Evolutionary conservation across 1,140 invertebrate species (phyloP).

Genomic region (Heliconius hewitsoni): DNA sequence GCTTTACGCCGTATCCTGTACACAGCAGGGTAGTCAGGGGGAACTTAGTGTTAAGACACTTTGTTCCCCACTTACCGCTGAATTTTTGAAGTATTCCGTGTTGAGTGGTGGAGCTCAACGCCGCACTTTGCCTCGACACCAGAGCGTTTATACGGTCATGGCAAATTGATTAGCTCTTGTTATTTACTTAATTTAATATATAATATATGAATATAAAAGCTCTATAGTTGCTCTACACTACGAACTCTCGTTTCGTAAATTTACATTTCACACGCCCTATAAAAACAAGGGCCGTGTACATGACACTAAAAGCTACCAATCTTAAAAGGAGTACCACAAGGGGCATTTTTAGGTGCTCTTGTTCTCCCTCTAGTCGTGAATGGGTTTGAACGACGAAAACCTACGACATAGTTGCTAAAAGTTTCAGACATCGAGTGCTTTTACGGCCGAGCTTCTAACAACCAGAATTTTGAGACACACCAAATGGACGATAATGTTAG

Average conservation of each 20-base stretch:
- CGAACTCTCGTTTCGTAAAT: constrained; percentile 27
- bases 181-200: too few relatives aligned
- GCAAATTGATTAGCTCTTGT: too few relatives aligned
- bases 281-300: constrained; percentile 38
- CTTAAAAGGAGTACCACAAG: constrained; percentile 61
- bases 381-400: constrained; percentile 57
- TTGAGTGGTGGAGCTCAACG: too few relatives aligned
- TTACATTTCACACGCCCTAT: constrained; percentile 33
- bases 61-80: too few relatives aligned
- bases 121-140: too few relatives aligned
- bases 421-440: constrained; percentile 75
- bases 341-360: constrained; percentile 62
- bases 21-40: too few relatives aligned
- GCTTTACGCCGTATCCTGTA: too few relatives aligned
- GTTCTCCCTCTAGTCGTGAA: constrained; percentile 63
- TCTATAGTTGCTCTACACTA: background rate
- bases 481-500: constrained; percentile 35
- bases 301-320: constrained; percentile 69
- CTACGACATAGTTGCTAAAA: constrained; percentile 74
- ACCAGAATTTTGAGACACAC: constrained; percentile 49
- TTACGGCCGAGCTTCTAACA: constrained; percentile 57
- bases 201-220: background rate
- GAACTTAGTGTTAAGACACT: too few relatives aligned
- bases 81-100: too few relatives aligned
- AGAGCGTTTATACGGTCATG: too few relatives aligned